These are phyloP conservation scores for Muscidifurax raptorellus DNA, from an alignment of 1,140 invertebrate species.

Conservation along the genomic window DNA sequence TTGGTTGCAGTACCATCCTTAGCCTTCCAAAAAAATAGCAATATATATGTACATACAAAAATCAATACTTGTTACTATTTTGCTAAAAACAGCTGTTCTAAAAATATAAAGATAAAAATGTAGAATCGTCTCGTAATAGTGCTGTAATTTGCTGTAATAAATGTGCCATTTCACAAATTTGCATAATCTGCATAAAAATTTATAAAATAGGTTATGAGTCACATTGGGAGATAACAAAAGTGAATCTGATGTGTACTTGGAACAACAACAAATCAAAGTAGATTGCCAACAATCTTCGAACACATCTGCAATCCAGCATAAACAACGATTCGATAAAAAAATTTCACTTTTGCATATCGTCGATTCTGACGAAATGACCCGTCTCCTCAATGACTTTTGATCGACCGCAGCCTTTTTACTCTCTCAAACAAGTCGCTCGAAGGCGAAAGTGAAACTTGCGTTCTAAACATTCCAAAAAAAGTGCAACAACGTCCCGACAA, in stretches of 20 bases:
- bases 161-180: neutral
- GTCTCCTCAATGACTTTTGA: neutral
- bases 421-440: neutral
- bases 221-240: neutral
- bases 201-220: constrained; percentile 20
- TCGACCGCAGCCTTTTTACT: neutral
- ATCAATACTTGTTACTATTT: neutral
- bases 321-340: constrained; percentile 3
- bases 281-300: neutral
- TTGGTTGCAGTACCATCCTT: neutral
- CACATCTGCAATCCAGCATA: neutral
- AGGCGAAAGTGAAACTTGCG: neutral
- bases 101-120: neutral
- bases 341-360: neutral
- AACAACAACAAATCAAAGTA: constrained; percentile 25
- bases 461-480: neutral
- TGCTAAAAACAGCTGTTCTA: neutral
- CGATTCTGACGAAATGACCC: neutral
- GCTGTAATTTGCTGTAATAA: neutral
- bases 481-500: neutral
- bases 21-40: neutral
- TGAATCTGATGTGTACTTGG: constrained; percentile 14
- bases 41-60: constrained; percentile 11
- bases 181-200: constrained; percentile 7
- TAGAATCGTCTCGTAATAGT: neutral